Conservation (phyloP, 2,888 invertebrate genomes). For the Latrodectus hesperus region DNA sequence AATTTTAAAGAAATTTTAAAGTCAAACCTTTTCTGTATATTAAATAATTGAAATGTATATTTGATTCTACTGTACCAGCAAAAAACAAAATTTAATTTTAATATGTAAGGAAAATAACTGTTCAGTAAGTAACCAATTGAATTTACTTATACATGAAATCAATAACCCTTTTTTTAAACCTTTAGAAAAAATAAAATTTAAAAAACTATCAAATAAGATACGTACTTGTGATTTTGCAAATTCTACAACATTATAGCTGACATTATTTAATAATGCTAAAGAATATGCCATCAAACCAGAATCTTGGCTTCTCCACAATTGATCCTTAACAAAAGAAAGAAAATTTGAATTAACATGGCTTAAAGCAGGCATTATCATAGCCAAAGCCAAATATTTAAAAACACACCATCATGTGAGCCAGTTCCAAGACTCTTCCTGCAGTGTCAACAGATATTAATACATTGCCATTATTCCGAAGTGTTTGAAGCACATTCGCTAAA, state of each 20-base stretch:
- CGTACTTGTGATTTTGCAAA: conserved; percentile 94
- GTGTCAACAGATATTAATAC: conserved; percentile 97
- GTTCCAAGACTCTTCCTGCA: conserved; percentile 94
- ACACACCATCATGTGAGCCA: conserved; percentile 90
- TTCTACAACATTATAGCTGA: conserved; percentile 98
- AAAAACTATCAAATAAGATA: neutral
- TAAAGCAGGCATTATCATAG: neutral
- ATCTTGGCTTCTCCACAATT: conserved; percentile 94
- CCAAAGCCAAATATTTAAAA: neutral
- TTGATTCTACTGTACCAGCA: too few relatives aligned
- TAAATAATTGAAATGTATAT: too few relatives aligned
- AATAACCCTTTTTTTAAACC: too few relatives aligned
- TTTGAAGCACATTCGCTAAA: conserved; percentile 92
- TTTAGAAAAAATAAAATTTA: conserved; percentile 30
- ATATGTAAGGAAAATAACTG: too few relatives aligned
- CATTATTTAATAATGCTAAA: conserved; percentile 93
- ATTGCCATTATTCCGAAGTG: conserved; percentile 94
- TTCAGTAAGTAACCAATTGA: too few relatives aligned
- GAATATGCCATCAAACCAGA: conserved; percentile 96
- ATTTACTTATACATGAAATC: too few relatives aligned
- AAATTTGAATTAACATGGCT: neutral
- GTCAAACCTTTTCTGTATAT: too few relatives aligned
- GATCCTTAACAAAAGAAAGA: conserved; percentile 78
- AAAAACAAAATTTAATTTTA: too few relatives aligned
- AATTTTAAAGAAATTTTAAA: too few relatives aligned